Evolutionary conservation across 2,797 vertebrate genomes (phyloP).

Genomic region (Echeneis naucrates): DNA sequence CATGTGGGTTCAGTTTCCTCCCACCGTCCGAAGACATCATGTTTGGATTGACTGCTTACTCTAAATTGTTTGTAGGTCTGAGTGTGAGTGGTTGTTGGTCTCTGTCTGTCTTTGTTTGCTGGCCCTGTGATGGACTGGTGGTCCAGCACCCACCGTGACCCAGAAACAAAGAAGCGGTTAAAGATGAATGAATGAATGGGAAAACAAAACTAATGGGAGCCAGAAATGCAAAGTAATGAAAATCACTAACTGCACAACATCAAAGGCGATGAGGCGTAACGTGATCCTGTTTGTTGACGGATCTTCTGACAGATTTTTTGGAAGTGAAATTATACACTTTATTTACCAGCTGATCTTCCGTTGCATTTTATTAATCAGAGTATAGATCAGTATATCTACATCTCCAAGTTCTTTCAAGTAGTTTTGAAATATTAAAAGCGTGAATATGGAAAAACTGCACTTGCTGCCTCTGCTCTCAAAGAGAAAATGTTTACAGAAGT

Average conservation of each 20-base stretch:
- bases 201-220: constrained; percentile 26
- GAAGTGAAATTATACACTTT: constrained; percentile 10
- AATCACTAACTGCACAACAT: background rate
- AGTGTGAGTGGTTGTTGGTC: too few species aligned
- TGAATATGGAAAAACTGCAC: background rate
- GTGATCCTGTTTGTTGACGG: background rate
- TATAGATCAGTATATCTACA: background rate
- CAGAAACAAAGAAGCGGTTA: too few species aligned
- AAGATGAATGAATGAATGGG: too few species aligned
- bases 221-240: constrained; percentile 31
- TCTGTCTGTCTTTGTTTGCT: too few species aligned
- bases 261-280: background rate
- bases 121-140: too few species aligned
- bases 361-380: background rate
- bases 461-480: constrained; percentile 15
- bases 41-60: too few species aligned
- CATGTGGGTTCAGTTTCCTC: too few species aligned
- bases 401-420: background rate
- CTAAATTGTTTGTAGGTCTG: too few species aligned
- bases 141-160: too few species aligned
- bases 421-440: constrained; percentile 14
- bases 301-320: background rate
- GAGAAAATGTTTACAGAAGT: constrained; percentile 39
- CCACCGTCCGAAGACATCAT: too few species aligned
- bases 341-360: constrained; percentile 8